Conservation (phyloP, 2,797 vertebrate species). For the Lacerta viridis region DNA sequence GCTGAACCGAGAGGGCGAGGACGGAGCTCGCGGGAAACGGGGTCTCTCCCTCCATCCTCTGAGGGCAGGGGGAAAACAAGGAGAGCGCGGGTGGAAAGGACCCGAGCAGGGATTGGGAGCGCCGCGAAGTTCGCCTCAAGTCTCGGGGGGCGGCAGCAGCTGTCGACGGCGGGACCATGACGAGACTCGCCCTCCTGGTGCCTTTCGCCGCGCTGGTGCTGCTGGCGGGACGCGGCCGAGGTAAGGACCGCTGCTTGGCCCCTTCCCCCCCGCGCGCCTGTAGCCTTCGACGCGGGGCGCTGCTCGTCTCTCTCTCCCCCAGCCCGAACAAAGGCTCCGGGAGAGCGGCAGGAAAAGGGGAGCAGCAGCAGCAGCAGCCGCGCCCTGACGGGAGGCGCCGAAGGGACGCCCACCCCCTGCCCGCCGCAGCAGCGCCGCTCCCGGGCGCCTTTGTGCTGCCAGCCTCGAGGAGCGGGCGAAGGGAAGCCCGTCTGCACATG, state of each 20-base stretch:
- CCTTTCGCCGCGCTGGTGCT: neutral
- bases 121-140: neutral
- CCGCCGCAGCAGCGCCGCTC: neutral
- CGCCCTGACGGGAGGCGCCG: too few species aligned
- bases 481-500: neutral
- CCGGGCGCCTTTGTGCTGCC: neutral
- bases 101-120: neutral
- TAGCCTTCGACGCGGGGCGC: too few species aligned
- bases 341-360: too few species aligned
- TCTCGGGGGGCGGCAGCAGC: neutral
- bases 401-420: too few species aligned
- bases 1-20: neutral
- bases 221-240: constrained; percentile 14
- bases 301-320: too few species aligned
- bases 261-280: neutral
- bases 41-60: too few species aligned
- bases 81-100: neutral
- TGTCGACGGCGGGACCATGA: neutral
- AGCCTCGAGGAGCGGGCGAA: fast-evolving
- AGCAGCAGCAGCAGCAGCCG: too few species aligned
- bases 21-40: too few species aligned
- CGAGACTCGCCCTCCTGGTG: neutral
- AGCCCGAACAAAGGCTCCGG: neutral
- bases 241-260: neutral
- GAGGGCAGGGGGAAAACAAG: neutral